phyloP scores from a whole-genome alignment of 1,140 invertebrate species.

The Elymnias hypermnestra region DNA sequence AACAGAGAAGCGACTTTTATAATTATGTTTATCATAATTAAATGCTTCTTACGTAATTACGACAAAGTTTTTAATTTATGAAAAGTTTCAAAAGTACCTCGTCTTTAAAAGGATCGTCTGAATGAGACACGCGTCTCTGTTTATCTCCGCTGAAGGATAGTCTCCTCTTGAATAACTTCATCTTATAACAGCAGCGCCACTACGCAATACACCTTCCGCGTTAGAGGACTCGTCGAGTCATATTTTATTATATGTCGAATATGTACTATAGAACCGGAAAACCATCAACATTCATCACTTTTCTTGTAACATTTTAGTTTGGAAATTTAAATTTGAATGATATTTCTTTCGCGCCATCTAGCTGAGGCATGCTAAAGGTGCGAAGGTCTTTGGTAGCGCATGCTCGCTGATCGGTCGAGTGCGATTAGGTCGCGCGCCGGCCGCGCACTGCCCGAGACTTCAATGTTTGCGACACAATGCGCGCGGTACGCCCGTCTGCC shows the following conservation, averaged over 20 bases:
- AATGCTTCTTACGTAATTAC: background rate
- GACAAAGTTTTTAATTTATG: background rate
- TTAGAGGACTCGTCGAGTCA: conserved; percentile 32
- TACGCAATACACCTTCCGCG: conserved; percentile 37
- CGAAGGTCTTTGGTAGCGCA: conserved; percentile 28
- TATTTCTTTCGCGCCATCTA: conserved; percentile 32
- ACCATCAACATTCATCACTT: conserved; percentile 3
- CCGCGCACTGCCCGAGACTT: conserved; percentile 48
- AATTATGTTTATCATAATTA: no score
- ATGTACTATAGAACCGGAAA: conserved; percentile 19
- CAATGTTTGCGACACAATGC: conserved; percentile 15
- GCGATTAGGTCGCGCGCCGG: conserved; percentile 51
- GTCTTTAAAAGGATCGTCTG: conserved; percentile 66
- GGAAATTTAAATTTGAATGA: conserved; percentile 1
- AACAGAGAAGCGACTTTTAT: no score
- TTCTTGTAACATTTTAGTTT: background rate
- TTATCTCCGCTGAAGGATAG: conserved; percentile 69
- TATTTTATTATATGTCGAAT: conserved; percentile 33
- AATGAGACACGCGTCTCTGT: conserved; percentile 57
- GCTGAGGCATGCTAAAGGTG: conserved; percentile 25
- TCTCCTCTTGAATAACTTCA: conserved; percentile 73
- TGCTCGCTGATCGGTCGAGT: conserved; percentile 21
- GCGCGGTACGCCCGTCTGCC: conserved; percentile 10
- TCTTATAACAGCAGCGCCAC: conserved; percentile 34
- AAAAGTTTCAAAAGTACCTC: conserved; percentile 42